Conservation (phyloP, 2,113 vertebrate genomes). For the Odocoileus virginianus region DNA sequence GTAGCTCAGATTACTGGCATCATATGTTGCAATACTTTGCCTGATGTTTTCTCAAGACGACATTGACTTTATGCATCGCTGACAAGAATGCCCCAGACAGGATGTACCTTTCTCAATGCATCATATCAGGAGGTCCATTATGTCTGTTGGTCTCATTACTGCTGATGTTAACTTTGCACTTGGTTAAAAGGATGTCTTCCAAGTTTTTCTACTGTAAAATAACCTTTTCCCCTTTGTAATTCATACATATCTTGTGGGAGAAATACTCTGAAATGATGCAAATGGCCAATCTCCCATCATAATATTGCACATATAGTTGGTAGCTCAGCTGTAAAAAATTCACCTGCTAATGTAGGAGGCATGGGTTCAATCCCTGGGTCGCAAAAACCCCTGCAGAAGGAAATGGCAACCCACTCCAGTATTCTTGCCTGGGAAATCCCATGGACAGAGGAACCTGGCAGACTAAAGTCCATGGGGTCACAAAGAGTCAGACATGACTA, state of each 20-base stretch:
- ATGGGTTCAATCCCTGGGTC: fast-evolving
- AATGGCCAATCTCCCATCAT: not conserved
- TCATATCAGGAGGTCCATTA: not conserved
- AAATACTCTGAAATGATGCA: not conserved
- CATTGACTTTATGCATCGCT: not conserved
- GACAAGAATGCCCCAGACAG: not conserved
- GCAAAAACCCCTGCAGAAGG: not conserved
- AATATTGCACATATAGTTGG: not conserved
- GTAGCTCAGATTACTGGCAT: not conserved
- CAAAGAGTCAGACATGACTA: not conserved
- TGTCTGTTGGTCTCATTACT: not conserved
- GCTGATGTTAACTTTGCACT: not conserved
- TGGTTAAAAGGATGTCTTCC: not conserved
- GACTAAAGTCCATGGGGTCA: not conserved
- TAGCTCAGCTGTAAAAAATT: not conserved
- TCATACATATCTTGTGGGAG: not conserved
- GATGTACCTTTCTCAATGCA: not conserved
- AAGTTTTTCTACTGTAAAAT: not conserved
- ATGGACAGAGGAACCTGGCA: not conserved
- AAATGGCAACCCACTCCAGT: not conserved
- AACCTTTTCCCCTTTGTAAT: not conserved
- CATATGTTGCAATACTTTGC: not conserved
- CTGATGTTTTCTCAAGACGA: not conserved
- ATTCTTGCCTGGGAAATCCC: not conserved
- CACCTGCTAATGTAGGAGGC: not conserved